Percentiles rank a stretch among this genome's conserved stretches.
Evolutionary conservation across 2,113 vertebrate genomes (phyloP).

Genomic region (Vidua macroura): DNA sequence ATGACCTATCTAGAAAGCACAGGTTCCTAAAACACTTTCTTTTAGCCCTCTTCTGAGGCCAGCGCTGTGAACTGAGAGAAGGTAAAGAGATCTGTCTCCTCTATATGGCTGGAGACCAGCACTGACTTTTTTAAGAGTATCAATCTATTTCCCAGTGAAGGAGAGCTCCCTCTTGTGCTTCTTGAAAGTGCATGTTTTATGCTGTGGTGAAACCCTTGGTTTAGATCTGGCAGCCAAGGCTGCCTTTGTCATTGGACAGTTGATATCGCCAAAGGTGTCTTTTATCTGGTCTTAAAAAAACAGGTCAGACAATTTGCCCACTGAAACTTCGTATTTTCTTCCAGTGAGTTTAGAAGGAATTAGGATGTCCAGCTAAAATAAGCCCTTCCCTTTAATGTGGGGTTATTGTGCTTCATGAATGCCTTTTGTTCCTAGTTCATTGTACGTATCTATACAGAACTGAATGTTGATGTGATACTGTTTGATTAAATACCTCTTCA

Average conservation of each 20-base stretch:
- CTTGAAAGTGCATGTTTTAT: neutral
- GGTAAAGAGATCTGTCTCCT: neutral
- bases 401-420: neutral
- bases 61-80: accelerated
- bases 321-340: neutral
- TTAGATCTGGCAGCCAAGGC: neutral
- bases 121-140: neutral
- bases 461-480: neutral
- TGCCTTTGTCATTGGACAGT: neutral
- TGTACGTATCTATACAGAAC: neutral
- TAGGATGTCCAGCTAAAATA: neutral
- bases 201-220: neutral
- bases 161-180: neutral
- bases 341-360: neutral
- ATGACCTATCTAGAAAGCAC: neutral
- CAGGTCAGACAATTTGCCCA: neutral
- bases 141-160: neutral
- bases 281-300: neutral
- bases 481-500: neutral
- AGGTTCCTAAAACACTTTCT: neutral
- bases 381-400: neutral
- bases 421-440: neutral
- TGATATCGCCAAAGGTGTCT: neutral
- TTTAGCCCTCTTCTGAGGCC: neutral
- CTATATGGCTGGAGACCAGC: neutral